Conservation (phyloP, 2,113 vertebrate species). For the Thalassarche chlororhynchos region DNA sequence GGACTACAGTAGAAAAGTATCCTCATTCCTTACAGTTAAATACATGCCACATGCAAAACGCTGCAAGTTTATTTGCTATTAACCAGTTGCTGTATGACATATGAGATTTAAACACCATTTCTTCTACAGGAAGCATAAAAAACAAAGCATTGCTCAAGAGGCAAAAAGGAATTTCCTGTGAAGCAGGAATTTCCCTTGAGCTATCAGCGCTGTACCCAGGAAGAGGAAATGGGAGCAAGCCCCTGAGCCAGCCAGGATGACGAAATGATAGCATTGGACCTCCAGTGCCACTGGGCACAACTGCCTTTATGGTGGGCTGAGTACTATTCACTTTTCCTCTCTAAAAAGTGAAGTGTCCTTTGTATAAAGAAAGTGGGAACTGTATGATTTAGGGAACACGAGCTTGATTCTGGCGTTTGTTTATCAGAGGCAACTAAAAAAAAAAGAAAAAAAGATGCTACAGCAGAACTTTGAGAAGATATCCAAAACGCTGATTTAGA, state of each 20-base stretch:
- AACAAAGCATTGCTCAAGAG: background rate
- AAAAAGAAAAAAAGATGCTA: background rate
- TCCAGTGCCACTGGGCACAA: accelerated
- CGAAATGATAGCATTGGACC: accelerated
- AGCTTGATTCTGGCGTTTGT: background rate
- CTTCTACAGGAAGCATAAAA: background rate
- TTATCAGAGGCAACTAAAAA: background rate
- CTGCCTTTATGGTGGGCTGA: background rate
- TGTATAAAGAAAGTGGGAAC: background rate
- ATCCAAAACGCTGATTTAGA: accelerated
- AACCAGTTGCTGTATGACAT: background rate
- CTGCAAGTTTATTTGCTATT: background rate
- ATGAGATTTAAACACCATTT: background rate
- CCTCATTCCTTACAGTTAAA: background rate
- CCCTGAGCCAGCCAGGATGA: background rate
- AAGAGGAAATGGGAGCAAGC: background rate
- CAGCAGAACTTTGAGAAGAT: background rate
- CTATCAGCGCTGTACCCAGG: background rate
- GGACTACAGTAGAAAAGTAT: background rate
- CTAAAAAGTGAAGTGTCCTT: background rate
- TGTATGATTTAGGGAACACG: accelerated
- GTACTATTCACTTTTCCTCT: too few relatives aligned
- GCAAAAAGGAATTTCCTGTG: background rate
- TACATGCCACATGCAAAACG: background rate
- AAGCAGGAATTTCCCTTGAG: background rate